A percentile compares a stretch with the other conserved stretches of the same genome.
phyloP scores from a whole-genome alignment of 2,797 vertebrate species.

The Pristis pectinata region DNA sequence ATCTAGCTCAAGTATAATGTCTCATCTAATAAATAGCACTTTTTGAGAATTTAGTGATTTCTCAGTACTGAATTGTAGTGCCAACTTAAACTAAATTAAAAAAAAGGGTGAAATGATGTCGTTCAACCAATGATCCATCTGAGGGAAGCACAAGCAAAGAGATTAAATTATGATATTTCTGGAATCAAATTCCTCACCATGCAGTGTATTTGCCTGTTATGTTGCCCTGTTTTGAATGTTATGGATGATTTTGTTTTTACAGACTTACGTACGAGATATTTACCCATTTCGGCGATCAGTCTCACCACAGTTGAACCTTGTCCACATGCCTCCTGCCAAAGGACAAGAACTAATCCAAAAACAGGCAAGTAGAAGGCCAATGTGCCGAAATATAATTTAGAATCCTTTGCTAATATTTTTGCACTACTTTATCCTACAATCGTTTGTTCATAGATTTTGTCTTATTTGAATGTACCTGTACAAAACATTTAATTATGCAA shows the following conservation, averaged over 20 bases:
- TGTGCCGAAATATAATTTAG: neutral
- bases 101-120: neutral
- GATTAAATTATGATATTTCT: neutral
- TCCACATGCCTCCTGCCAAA: slow-evolving; percentile 94
- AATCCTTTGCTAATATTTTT: too few relatives aligned
- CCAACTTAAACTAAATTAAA: neutral
- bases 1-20: neutral
- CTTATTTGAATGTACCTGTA: neutral
- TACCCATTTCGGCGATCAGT: slow-evolving; percentile 96
- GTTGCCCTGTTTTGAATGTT: neutral
- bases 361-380: slow-evolving; percentile 62
- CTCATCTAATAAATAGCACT: neutral
- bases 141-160: neutral
- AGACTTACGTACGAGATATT: slow-evolving; percentile 97
- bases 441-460: neutral
- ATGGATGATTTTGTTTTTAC: slow-evolving; percentile 38
- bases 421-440: neutral
- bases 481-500: slow-evolving; percentile 5
- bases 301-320: slow-evolving; percentile 93
- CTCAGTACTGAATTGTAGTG: neutral
- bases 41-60: neutral
- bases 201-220: neutral
- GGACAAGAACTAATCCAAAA: slow-evolving; percentile 99
- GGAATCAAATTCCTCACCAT: neutral
- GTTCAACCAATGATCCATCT: neutral